Evolutionary conservation across 1,140 invertebrate species (phyloP).

Genomic region (Caenorhabditis briggsae): DNA sequence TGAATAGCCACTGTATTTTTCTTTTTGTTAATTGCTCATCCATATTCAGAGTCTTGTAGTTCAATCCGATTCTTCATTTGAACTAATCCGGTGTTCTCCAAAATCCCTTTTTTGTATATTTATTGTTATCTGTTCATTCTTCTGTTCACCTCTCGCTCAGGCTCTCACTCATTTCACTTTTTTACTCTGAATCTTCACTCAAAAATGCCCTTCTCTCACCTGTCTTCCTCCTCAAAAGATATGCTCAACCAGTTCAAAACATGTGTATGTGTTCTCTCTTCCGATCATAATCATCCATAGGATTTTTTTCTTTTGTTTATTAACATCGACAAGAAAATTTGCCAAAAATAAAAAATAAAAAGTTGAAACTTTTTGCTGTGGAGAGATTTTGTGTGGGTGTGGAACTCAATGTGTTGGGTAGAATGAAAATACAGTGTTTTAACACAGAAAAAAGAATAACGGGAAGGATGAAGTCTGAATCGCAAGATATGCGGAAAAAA

Average conservation of each 20-base stretch:
- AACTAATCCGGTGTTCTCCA: constrained; percentile 10
- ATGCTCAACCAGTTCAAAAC: constrained; percentile 23
- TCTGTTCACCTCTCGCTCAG: constrained; percentile 6
- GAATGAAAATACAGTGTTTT: not conserved
- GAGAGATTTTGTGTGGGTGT: not conserved
- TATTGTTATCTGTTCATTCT: constrained; percentile 48
- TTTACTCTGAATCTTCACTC: constrained; percentile 38
- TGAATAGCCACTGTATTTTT: constrained; percentile 2
- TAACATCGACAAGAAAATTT: constrained; percentile 46
- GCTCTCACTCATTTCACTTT: constrained; percentile 39
- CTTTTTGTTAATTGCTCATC: not conserved
- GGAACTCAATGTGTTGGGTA: constrained; percentile 9
- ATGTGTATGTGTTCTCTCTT: constrained; percentile 41
- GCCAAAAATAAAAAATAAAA: constrained; percentile 12
- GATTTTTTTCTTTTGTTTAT: constrained; percentile 1
- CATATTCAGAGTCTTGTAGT: constrained; percentile 53
- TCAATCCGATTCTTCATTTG: constrained; percentile 35
- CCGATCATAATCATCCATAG: constrained; percentile 9
- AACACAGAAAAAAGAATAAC: constrained; percentile 45
- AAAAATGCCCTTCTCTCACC: not conserved
- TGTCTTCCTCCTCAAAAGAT: constrained; percentile 10
- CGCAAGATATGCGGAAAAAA: constrained; percentile 44
- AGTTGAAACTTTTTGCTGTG: not conserved
- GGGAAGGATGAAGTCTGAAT: not conserved
- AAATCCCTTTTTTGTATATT: constrained; percentile 52